These are phyloP conservation scores for Aurelia sp. DNA, from an alignment of 30 jellyfish, hydroid and myxozoan genomes.

Conservation along the genomic window DNA sequence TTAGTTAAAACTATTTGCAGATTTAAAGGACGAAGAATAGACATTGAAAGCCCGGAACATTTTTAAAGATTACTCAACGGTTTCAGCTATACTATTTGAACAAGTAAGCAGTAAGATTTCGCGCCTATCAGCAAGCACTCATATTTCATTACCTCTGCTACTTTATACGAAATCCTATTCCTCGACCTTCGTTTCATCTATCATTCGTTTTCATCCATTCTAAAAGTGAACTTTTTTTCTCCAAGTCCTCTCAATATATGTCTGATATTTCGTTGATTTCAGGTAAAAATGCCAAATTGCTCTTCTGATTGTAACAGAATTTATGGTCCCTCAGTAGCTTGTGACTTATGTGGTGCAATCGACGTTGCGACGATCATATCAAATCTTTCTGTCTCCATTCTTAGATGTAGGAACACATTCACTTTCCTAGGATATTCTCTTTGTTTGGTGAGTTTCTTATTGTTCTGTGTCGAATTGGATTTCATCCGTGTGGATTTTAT, in stretches of 20 bases:
- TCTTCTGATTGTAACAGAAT: not conserved
- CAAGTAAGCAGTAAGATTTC: too few species aligned
- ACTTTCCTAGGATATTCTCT: slow-evolving; percentile 3
- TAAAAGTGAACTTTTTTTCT: not conserved
- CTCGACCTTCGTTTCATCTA: too few species aligned
- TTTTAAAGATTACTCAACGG: too few species aligned
- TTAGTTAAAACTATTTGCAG: too few species aligned
- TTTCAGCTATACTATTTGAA: too few species aligned
- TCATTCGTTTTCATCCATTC: not conserved
- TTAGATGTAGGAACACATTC: slow-evolving; percentile 13
- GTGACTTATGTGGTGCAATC: slow-evolving; percentile 44
- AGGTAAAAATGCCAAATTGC: slow-evolving; percentile 26
- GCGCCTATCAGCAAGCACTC: too few species aligned
- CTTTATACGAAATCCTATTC: too few species aligned
- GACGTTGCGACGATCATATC: slow-evolving; percentile 12
- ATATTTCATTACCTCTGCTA: too few species aligned
- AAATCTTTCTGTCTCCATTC: not conserved
- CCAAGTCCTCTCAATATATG: not conserved
- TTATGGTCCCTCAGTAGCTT: slow-evolving; percentile 1
- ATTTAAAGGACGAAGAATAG: too few species aligned
- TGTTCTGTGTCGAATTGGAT: too few species aligned
- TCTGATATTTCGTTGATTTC: not conserved
- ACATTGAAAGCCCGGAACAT: too few species aligned
- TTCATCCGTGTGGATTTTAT: not conserved
- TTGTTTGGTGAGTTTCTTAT: slow-evolving; percentile 15